These are phyloP conservation scores for Saccostrea cuccullata DNA, from an alignment of 1,140 invertebrate species.

Conservation along the genomic window DNA sequence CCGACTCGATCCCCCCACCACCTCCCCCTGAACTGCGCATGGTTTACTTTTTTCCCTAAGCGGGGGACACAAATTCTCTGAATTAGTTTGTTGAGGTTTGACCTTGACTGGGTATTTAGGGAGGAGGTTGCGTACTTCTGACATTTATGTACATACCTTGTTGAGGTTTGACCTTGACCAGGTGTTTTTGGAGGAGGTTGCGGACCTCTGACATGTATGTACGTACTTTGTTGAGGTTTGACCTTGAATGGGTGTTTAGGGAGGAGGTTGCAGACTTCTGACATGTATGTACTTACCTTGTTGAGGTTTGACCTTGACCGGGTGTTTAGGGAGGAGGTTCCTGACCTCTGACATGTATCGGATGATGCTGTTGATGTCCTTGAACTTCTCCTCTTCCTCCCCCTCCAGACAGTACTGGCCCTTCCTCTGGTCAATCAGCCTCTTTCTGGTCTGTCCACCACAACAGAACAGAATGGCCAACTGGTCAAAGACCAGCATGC, in stretches of 20 bases:
- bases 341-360: background rate
- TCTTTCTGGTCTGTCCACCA: conserved; percentile 38
- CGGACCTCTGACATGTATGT: too few species aligned
- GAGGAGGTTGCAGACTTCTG: background rate
- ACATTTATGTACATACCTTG: conserved; percentile 6
- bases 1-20: too few species aligned
- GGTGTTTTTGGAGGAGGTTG: too few species aligned
- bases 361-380: conserved; percentile 8
- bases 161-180: too few species aligned
- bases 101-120: too few species aligned
- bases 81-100: background rate
- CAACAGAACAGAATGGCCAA: conserved; percentile 40
- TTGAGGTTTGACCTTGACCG: conserved; percentile 34
- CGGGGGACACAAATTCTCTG: too few species aligned
- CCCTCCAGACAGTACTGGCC: conserved; percentile 17
- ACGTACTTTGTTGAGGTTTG: too few species aligned
- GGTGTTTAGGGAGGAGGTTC: background rate
- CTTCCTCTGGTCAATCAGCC: conserved; percentile 3
- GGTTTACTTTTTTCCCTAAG: too few species aligned
- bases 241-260: too few species aligned
- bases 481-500: conserved; percentile 32
- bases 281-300: conserved; percentile 9
- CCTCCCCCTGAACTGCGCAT: too few species aligned
- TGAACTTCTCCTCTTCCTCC: background rate
- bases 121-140: too few species aligned